phyloP scores from a whole-genome alignment of 2,797 vertebrate species.

The Borostomias antarcticus region DNA sequence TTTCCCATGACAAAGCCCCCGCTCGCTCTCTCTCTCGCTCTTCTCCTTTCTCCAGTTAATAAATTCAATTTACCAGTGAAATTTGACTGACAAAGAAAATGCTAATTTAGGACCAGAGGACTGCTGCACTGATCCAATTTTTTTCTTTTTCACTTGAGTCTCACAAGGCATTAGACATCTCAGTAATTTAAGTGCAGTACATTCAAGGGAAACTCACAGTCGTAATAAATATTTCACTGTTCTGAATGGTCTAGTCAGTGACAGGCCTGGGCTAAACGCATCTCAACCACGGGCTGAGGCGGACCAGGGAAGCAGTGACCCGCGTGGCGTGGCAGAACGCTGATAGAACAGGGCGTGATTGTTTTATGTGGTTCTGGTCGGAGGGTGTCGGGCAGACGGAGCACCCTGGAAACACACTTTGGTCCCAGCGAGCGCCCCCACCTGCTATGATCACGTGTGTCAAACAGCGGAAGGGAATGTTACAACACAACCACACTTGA shows the following conservation, averaged over 20 bases:
- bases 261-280: slow-evolving; percentile 60
- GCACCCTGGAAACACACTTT: slow-evolving; percentile 38
- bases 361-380: slow-evolving; percentile 62
- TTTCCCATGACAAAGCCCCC: slow-evolving; percentile 71
- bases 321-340: slow-evolving; percentile 59
- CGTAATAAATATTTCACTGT: slow-evolving; percentile 80
- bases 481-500: slow-evolving; percentile 35
- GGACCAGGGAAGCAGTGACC: slow-evolving; percentile 57
- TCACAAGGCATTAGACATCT: slow-evolving; percentile 79
- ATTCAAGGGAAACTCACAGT: slow-evolving; percentile 82
- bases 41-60: slow-evolving; percentile 64
- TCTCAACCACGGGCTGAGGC: slow-evolving; percentile 59
- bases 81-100: slow-evolving; percentile 81
- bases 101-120: slow-evolving; percentile 77
- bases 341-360: slow-evolving; percentile 56
- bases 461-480: slow-evolving; percentile 34
- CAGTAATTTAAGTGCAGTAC: slow-evolving; percentile 82
- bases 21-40: slow-evolving; percentile 23
- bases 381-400: slow-evolving; percentile 36
- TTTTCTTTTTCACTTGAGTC: slow-evolving; percentile 74
- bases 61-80: slow-evolving; percentile 81
- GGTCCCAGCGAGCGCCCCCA: slow-evolving; percentile 39
- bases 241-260: slow-evolving; percentile 73
- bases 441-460: slow-evolving; percentile 44
- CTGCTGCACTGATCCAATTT: slow-evolving; percentile 75